Evolutionary conservation across 2,113 vertebrate species (phyloP).

Genomic region (Ptychochromis oligacanthus): DNA sequence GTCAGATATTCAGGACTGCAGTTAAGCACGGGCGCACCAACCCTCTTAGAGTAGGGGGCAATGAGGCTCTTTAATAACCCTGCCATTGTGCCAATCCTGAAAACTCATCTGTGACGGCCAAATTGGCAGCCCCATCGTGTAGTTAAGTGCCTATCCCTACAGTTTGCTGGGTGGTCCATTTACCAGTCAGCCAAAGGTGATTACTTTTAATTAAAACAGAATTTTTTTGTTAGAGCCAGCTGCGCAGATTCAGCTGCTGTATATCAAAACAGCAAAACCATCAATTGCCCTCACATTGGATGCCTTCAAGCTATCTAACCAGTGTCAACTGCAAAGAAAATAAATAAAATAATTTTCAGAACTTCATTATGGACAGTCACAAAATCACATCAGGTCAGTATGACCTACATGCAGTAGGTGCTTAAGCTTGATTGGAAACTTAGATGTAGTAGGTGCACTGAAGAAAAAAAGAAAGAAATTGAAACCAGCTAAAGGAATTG

Average conservation of each 20-base stretch:
- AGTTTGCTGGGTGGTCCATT: constrained; percentile 9
- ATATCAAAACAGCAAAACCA: not conserved
- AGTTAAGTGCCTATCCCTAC: not conserved
- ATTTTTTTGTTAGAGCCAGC: constrained; percentile 1
- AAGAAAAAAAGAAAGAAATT: not conserved
- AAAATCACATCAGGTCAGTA: no score
- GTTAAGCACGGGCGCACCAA: not conserved
- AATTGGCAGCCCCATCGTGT: not conserved
- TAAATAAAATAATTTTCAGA: not conserved
- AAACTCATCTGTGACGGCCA: not conserved
- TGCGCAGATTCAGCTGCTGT: not conserved
- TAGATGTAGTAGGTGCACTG: not conserved
- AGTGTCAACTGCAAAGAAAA: not conserved
- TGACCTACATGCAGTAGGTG: not conserved
- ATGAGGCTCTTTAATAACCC: constrained; percentile 1
- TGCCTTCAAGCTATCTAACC: not conserved
- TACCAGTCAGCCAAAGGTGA: constrained; percentile 22
- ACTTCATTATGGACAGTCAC: no score
- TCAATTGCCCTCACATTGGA: not conserved
- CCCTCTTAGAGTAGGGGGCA: not conserved
- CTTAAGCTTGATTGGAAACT: not conserved
- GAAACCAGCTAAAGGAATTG: not conserved
- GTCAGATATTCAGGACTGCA: not conserved
- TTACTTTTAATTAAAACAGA: constrained; percentile 21
- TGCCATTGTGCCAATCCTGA: not conserved